Conservation (phyloP, 2,113 vertebrate species). For the Cryptomyrus ogoouensis region DNA sequence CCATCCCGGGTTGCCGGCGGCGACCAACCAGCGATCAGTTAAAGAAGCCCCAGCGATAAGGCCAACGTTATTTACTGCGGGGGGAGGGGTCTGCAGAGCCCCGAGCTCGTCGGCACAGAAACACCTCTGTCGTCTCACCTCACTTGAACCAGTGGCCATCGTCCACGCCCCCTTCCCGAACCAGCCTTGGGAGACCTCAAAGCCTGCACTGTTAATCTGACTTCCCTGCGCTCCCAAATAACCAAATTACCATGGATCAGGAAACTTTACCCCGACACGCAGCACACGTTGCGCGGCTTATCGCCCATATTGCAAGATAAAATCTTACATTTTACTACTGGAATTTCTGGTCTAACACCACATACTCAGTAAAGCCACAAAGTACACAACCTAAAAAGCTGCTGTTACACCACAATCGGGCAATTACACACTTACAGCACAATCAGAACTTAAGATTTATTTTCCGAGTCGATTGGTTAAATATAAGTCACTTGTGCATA, state of each 20-base stretch:
- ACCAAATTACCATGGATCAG: background rate
- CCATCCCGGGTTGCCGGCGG: background rate
- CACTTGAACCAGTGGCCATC: background rate
- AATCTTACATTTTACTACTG: background rate
- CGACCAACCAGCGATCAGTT: background rate
- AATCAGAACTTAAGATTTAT: background rate
- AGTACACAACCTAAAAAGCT: background rate
- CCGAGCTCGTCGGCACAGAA: background rate
- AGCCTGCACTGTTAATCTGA: constrained; percentile 7
- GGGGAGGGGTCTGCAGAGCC: background rate
- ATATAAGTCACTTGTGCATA: background rate
- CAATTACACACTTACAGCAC: background rate
- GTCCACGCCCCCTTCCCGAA: background rate
- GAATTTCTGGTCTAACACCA: background rate
- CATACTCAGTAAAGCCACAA: background rate
- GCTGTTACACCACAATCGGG: background rate
- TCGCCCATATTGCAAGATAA: background rate
- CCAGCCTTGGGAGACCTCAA: background rate
- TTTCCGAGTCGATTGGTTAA: background rate
- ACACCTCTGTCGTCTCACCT: constrained; percentile 11
- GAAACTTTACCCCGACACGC: background rate
- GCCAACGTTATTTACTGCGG: background rate
- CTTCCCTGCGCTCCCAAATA: background rate
- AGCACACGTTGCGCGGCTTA: background rate
- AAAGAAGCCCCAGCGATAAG: background rate